phyloP scores from a whole-genome alignment of 2,797 vertebrate species.

The Darevskia mixta region DNA sequence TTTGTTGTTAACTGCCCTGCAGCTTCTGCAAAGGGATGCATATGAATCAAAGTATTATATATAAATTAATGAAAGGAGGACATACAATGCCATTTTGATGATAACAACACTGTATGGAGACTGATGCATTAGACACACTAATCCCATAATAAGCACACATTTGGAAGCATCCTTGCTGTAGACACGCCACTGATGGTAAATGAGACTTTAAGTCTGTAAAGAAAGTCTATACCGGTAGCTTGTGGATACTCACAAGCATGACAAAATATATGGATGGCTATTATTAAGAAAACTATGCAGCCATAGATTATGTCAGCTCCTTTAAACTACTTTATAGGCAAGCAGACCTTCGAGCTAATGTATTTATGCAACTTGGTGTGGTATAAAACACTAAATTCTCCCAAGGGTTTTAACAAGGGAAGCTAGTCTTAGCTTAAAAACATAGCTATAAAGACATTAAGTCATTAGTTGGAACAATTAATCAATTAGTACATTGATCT shows the following conservation, averaged over 20 bases:
- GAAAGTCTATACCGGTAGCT: not conserved
- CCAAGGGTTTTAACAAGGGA: not conserved
- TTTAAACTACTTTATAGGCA: not conserved
- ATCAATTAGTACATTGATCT: constrained; percentile 7
- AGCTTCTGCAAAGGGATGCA: too few species aligned
- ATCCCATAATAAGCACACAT: too few species aligned
- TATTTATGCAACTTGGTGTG: not conserved
- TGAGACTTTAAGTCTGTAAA: not conserved
- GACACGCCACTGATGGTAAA: too few species aligned
- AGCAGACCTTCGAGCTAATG: not conserved
- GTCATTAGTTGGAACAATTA: not conserved
- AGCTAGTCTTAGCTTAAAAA: not conserved
- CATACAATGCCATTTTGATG: too few species aligned
- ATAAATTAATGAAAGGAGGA: too few species aligned
- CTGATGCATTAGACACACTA: too few species aligned
- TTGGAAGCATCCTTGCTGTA: too few species aligned
- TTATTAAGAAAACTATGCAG: not conserved
- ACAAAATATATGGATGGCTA: not conserved
- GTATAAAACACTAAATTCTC: not conserved
- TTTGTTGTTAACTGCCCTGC: too few species aligned
- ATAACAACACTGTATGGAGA: too few species aligned
- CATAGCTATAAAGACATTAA: not conserved
- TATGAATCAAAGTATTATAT: too few species aligned
- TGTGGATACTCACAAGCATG: not conserved
- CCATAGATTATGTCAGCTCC: not conserved